phyloP scores from a whole-genome alignment of 2,888 invertebrate species.

The Leucoptera coffeella region DNA sequence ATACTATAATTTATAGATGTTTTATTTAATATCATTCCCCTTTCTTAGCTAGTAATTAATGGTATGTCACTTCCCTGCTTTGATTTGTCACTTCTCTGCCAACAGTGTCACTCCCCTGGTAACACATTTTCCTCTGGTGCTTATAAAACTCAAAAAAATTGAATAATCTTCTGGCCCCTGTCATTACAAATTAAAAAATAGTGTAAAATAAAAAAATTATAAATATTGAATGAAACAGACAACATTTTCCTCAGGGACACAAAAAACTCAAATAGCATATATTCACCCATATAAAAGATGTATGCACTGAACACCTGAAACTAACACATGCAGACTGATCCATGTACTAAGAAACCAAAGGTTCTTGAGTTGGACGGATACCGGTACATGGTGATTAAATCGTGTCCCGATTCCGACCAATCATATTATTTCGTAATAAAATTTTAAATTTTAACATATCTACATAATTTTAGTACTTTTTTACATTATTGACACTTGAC shows the following conservation, averaged over 20 bases:
- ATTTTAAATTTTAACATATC: too few species aligned
- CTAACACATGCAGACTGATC: too few species aligned
- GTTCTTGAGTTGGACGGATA: too few species aligned
- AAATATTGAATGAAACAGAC: constrained; percentile 4
- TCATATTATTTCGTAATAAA: too few species aligned
- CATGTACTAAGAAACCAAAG: too few species aligned
- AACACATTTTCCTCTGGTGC: constrained; percentile 8
- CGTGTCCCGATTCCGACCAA: too few species aligned
- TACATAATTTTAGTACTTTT: too few species aligned
- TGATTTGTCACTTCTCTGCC: constrained; percentile 7
- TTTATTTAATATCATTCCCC: constrained; percentile 5
- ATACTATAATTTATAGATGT: constrained; percentile 4
- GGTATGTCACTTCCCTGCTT: constrained; percentile 6
- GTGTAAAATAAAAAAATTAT: constrained; percentile 1
- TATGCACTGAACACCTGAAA: constrained; percentile 1
- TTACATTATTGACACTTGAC: too few species aligned
- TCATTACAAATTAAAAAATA: constrained; percentile 1
- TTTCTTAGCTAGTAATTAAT: constrained; percentile 5
- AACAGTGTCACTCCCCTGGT: constrained; percentile 8
- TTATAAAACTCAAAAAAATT: constrained; percentile 6
- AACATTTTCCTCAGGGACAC: constrained; percentile 5
- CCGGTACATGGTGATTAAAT: too few species aligned
- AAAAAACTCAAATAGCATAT: constrained; percentile 4
- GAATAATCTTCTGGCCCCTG: constrained; percentile 6
- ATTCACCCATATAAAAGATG: constrained; percentile 5